Conservation (phyloP, 2,888 invertebrate species). For the Epistrophe grossulariae region DNA sequence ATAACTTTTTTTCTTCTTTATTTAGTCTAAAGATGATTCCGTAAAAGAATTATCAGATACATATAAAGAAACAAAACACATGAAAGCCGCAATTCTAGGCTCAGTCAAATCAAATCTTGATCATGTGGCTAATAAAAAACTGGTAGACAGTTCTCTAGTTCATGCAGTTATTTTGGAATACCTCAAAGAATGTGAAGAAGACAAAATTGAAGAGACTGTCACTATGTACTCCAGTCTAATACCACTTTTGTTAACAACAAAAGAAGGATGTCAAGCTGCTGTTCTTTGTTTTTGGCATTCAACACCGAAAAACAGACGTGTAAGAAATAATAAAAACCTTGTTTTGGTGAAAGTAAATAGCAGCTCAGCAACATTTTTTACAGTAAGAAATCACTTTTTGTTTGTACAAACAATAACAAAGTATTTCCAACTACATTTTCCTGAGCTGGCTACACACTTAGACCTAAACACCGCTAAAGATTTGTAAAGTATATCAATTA, state of each 20-base stretch:
- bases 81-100: slow-evolving; percentile 89
- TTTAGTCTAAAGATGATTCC: slow-evolving; percentile 88
- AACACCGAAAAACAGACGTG: slow-evolving; percentile 90
- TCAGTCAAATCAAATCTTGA: slow-evolving; percentile 90
- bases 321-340: slow-evolving; percentile 80
- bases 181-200: slow-evolving; percentile 88
- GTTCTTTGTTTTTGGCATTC: slow-evolving; percentile 95
- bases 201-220: slow-evolving; percentile 91
- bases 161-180: slow-evolving; percentile 93
- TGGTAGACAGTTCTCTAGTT: slow-evolving; percentile 89
- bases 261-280: slow-evolving; percentile 92
- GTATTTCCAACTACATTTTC: too few relatives aligned
- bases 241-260: slow-evolving; percentile 88
- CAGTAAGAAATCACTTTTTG: too few relatives aligned
- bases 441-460: too few relatives aligned
- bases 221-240: slow-evolving; percentile 88
- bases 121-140: slow-evolving; percentile 89
- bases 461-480: too few relatives aligned
- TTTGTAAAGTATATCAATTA: not conserved
- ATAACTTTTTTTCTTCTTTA: not conserved
- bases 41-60: slow-evolving; percentile 89
- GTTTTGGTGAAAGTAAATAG: too few relatives aligned
- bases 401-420: too few relatives aligned
- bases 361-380: too few relatives aligned
- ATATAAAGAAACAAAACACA: slow-evolving; percentile 87